Percentiles rank a stretch among this genome's conserved stretches.
phyloP scores from a whole-genome alignment of 2,113 vertebrate species.

The Ochotona princeps region DNA sequence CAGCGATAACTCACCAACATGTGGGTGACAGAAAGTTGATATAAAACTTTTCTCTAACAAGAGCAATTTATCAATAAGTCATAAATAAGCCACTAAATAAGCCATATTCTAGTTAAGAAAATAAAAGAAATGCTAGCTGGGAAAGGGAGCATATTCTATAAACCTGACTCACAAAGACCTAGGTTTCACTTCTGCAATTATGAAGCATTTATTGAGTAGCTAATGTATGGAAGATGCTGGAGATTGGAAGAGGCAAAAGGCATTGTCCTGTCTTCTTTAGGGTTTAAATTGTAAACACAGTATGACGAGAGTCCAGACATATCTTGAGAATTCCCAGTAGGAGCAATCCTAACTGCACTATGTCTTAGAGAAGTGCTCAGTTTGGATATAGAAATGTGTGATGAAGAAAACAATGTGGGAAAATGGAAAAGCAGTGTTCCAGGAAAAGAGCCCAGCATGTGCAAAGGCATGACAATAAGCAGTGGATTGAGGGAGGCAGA shows the following conservation, averaged over 20 bases:
- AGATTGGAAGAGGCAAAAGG: background rate
- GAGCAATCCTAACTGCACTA: background rate
- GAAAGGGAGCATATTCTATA: background rate
- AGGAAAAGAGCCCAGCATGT: background rate
- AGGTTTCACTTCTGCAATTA: background rate
- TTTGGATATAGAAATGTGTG: background rate
- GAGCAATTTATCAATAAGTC: background rate
- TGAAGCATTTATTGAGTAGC: background rate
- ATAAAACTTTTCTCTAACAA: background rate
- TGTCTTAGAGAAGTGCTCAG: background rate
- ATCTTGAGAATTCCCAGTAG: background rate
- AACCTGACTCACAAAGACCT: background rate
- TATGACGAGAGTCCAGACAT: background rate
- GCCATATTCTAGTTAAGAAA: background rate
- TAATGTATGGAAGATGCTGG: background rate
- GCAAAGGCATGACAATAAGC: background rate
- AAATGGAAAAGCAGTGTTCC: background rate
- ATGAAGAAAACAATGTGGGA: background rate
- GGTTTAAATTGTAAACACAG: background rate
- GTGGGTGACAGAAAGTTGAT: background rate
- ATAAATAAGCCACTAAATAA: background rate
- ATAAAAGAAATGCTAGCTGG: background rate
- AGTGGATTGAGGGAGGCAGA: background rate
- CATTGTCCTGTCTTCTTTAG: background rate
- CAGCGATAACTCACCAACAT: background rate